phyloP scores from a whole-genome alignment of 2,888 invertebrate species.

The Macropis europaea region DNA sequence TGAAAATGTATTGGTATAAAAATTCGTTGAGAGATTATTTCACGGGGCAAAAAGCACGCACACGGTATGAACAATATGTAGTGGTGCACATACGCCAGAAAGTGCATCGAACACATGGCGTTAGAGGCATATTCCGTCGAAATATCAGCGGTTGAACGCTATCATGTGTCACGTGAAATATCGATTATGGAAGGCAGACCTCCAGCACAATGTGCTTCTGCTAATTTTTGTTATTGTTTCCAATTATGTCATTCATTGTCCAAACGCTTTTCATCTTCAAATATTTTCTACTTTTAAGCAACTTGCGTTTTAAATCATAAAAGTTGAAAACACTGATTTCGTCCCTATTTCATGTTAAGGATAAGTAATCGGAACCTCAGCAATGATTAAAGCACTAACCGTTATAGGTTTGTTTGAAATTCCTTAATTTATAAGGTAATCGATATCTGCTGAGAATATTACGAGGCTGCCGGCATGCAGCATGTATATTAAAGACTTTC shows the following conservation, averaged over 20 bases:
- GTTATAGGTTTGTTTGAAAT: too few species aligned
- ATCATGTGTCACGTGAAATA: constrained; percentile 30
- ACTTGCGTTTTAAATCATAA: background rate
- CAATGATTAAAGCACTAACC: too few species aligned
- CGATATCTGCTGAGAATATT: background rate
- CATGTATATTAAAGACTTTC: background rate
- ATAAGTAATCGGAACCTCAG: too few species aligned
- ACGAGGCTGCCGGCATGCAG: background rate
- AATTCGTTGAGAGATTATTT: background rate
- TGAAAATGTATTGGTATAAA: background rate
- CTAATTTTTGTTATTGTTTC: background rate
- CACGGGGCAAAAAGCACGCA: background rate
- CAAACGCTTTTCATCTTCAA: background rate
- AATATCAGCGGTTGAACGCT: constrained; percentile 21
- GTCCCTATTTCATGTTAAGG: too few species aligned
- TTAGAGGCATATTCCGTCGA: constrained; percentile 26
- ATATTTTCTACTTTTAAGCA: background rate
- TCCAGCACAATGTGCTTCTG: background rate
- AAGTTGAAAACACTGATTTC: too few species aligned
- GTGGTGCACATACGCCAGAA: background rate
- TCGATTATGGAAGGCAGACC: constrained; percentile 32
- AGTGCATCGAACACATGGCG: constrained; percentile 15
- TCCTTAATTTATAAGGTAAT: background rate
- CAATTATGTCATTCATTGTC: background rate
- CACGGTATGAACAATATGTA: background rate